Base-by-base conservation (phyloP, 2,888 invertebrate genomes). In the Acrobasis repandana region DNA sequence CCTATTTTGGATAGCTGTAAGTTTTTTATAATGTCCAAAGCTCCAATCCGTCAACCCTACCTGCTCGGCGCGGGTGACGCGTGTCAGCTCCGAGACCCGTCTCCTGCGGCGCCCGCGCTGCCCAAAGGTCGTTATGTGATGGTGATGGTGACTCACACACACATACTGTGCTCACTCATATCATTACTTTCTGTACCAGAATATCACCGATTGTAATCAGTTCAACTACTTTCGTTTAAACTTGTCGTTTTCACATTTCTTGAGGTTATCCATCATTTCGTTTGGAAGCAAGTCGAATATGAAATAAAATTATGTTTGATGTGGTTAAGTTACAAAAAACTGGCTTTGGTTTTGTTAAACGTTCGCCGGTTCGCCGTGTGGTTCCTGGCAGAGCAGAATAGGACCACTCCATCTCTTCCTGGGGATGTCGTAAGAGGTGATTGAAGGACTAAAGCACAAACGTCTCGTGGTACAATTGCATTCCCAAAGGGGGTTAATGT, bases 41-140 rank as follows among this genome's bases (percentile, higher is more conserved):
- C 43, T 14, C 28, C 6, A n/a, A 18, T 48, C 46, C 16, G 50
- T 46, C 79, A 83, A 63, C 84, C 83, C 83, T 84, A 70, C 58
- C 67, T 75, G 74, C 80, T 80, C 80, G 77, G 69, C 72, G n/a
- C 11, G 81, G 77, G 76, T 75, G 78, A 74, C 79, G 70, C 66
- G 65, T 66, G 65, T 70, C 73, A 28, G 11, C 3, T 10, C 66
- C 70, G 70, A 70, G 75, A 77, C 72, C 72, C 67, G 71, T 65
- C 69, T 28, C 28, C 6, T 66, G 74, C 68, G 76, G 79, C 80
- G 81, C 79, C 80, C 76, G 79, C 80, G 81, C 79, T 80, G 73
- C 65, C 66, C 59, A 74, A 75, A 76, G 76, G 76, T 77, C 73
- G 61, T 63, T 15, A 62, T 62, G 54, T 62, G n/a, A 61, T 58